A percentile compares a stretch with the other conserved stretches of the same genome.
Conservation (phyloP, 1,140 invertebrate genomes). For the Ceratina australensis region DNA sequence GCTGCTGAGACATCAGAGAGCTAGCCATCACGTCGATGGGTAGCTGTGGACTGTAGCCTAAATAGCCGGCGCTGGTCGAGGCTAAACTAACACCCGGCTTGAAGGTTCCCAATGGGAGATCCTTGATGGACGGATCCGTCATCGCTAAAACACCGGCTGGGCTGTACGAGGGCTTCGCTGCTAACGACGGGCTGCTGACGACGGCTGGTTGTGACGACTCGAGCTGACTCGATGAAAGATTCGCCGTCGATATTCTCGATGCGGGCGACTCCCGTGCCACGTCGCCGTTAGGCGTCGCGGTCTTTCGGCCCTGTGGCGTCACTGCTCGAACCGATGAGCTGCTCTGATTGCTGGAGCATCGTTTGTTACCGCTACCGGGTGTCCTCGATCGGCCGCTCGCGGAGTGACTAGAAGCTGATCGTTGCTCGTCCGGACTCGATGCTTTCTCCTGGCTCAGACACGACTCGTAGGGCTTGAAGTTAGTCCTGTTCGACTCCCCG, state of each 20-base stretch:
- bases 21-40: conserved; percentile 87
- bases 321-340: conserved; percentile 82
- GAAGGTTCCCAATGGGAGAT: conserved; percentile 83
- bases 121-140: conserved; percentile 83
- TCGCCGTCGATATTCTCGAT: conserved; percentile 70
- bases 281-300: conserved; percentile 74
- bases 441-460: conserved; percentile 77
- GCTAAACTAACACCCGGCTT: conserved; percentile 81
- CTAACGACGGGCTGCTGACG: conserved; percentile 77
- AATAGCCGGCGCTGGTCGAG: conserved; percentile 80
- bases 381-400: conserved; percentile 71
- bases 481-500: conserved; percentile 79
- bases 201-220: conserved; percentile 44
- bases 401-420: conserved; percentile 69
- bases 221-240: conserved; percentile 29
- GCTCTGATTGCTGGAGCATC: conserved; percentile 84
- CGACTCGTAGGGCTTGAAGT: conserved; percentile 87
- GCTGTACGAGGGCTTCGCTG: conserved; percentile 78
- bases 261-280: conserved; percentile 76
- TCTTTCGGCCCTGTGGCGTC: conserved; percentile 81
- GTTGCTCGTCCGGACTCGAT: conserved; percentile 71
- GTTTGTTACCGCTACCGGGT: conserved; percentile 74
- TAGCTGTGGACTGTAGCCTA: conserved; percentile 79
- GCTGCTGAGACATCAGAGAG: conserved; percentile 86
- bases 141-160: conserved; percentile 70